These are phyloP conservation scores for Mustelus asterias DNA, from an alignment of 2,113 vertebrate species.

Conservation along the genomic window DNA sequence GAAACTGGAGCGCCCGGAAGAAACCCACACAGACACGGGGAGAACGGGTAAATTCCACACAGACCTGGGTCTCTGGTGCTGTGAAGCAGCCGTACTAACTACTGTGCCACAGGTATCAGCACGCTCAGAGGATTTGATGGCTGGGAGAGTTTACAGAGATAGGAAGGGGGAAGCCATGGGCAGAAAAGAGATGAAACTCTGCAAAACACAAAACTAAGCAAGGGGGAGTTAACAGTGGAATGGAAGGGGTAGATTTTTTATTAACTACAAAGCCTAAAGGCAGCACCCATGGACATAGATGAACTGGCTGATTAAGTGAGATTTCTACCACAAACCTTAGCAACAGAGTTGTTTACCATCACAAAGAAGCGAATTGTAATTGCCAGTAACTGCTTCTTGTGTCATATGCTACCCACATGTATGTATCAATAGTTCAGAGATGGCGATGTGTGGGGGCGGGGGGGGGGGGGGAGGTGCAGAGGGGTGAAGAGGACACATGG, in stretches of 20 bases:
- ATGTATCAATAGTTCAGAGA: background rate
- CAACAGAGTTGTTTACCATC: constrained; percentile 5
- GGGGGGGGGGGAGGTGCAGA: background rate
- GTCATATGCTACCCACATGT: background rate
- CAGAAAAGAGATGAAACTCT: background rate
- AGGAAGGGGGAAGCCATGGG: background rate
- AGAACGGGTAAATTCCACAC: too few species aligned
- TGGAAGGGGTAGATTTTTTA: background rate
- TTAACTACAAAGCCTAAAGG: background rate
- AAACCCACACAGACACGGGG: too few species aligned
- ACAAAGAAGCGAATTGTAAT: background rate
- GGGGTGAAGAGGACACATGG: background rate
- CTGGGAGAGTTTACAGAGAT: background rate
- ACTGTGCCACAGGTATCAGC: too few species aligned
- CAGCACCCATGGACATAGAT: background rate
- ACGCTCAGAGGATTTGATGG: background rate
- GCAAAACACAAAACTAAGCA: background rate
- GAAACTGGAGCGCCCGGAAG: too few species aligned
- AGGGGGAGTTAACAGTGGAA: background rate
- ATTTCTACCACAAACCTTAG: background rate
- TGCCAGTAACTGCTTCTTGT: background rate
- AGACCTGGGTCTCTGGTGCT: too few species aligned
- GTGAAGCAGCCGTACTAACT: too few species aligned
- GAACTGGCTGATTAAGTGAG: background rate
- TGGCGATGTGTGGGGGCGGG: too few species aligned